These are phyloP conservation scores for Calliphora vicina DNA, from an alignment of 1,140 invertebrate species.

Conservation along the genomic window DNA sequence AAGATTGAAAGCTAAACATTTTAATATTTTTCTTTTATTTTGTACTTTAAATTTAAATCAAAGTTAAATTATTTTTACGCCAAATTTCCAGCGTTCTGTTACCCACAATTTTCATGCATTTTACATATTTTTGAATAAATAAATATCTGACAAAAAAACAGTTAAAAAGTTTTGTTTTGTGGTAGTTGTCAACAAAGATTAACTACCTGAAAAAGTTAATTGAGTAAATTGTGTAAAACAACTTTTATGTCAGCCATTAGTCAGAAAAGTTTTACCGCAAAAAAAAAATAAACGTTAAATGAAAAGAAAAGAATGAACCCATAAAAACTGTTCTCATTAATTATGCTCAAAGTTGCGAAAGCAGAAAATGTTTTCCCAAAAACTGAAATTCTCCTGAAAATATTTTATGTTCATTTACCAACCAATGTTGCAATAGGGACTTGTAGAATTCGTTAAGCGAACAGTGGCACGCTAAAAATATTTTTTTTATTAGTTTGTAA, in stretches of 20 bases:
- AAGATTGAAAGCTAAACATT: too few species aligned
- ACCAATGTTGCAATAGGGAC: not conserved
- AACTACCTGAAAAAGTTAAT: constrained; percentile 38
- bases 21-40: too few species aligned
- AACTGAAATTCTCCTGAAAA: not conserved
- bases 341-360: constrained; percentile 30
- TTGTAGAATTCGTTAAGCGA: too few species aligned
- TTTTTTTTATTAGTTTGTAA: too few species aligned
- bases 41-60: too few species aligned
- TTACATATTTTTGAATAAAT: too few species aligned
- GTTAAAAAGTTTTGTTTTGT: constrained; percentile 1
- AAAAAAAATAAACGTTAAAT: not conserved
- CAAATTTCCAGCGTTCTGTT: too few species aligned
- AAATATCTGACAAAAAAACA: too few species aligned
- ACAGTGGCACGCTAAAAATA: too few species aligned
- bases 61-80: too few species aligned
- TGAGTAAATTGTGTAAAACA: constrained; percentile 41
- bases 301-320: not conserved
- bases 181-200: constrained; percentile 34
- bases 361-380: constrained; percentile 3
- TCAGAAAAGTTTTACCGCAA: constrained; percentile 25
- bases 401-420: not conserved
- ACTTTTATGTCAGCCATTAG: constrained; percentile 36
- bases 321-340: constrained; percentile 34
- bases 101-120: too few species aligned